phyloP scores from a whole-genome alignment of 2,113 vertebrate genomes.

The Urocynchramus pylzowi region DNA sequence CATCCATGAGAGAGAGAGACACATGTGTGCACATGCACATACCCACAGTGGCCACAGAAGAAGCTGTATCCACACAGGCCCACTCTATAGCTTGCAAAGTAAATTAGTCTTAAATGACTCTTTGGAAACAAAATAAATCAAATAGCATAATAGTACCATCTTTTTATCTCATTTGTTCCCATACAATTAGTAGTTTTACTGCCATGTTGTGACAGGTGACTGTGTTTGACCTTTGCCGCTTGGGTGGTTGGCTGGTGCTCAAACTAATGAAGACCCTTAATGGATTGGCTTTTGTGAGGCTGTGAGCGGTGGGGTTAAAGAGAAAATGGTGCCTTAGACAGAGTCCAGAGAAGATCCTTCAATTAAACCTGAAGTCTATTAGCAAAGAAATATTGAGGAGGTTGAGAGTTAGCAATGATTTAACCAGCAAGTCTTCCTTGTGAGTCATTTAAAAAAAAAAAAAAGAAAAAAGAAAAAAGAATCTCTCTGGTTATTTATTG shows the following conservation, averaged over 20 bases:
- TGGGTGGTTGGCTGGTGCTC: constrained; percentile 77
- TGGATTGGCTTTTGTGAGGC: constrained; percentile 76
- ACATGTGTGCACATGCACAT: neutral
- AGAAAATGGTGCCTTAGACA: constrained; percentile 73
- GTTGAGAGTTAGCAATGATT: constrained; percentile 77
- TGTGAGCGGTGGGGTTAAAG: constrained; percentile 73
- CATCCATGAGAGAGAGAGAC: neutral
- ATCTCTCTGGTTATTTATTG: constrained; percentile 49
- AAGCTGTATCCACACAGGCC: constrained; percentile 21
- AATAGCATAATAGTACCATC: constrained; percentile 76
- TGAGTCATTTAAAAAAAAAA: constrained; percentile 48
- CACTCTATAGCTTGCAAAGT: constrained; percentile 63
- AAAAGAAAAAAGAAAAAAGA: neutral
- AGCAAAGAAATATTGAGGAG: constrained; percentile 79
- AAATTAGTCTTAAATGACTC: constrained; percentile 77
- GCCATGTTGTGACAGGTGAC: constrained; percentile 80
- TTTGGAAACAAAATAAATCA: constrained; percentile 80
- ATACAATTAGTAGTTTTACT: constrained; percentile 81
- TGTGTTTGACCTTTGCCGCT: constrained; percentile 81
- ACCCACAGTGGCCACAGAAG: neutral
- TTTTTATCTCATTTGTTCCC: constrained; percentile 79
- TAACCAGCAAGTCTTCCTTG: constrained; percentile 65
- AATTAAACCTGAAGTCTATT: constrained; percentile 80
- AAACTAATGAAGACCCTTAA: constrained; percentile 81
- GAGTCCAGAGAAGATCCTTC: constrained; percentile 78